Evolutionary conservation across 1,140 invertebrate genomes (phyloP).

Genomic region (Musca domestica): DNA sequence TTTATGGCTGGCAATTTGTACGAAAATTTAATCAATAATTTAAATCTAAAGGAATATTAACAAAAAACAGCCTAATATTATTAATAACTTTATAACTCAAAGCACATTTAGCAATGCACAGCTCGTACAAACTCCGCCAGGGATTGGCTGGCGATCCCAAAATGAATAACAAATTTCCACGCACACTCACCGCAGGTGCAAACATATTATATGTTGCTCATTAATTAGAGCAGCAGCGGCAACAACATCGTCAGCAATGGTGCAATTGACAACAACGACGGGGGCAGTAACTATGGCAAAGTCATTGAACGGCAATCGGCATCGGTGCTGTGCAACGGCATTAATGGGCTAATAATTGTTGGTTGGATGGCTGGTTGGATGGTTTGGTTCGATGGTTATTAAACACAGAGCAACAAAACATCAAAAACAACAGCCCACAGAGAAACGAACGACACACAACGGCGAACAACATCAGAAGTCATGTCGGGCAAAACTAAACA

Average conservation of each 20-base stretch:
- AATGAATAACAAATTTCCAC: conserved; percentile 14
- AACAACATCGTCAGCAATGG: not conserved
- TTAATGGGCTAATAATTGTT: conserved; percentile 14
- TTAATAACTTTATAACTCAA: no score
- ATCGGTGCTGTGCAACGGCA: not conserved
- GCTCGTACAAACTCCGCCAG: no score
- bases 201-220: conserved; percentile 17
- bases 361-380: no score
- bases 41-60: no score
- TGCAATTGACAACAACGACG: not conserved
- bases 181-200: conserved; percentile 16
- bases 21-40: no score
- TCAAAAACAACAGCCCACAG: not conserved
- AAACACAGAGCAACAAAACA: not conserved
- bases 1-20: no score
- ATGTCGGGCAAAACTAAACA: not conserved
- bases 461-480: not conserved
- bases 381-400: not conserved
- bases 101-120: no score
- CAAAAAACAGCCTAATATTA: no score
- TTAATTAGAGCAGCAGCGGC: conserved; percentile 17
- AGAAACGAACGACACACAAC: no score
- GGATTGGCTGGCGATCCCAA: no score
- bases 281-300: not conserved
- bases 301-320: not conserved